These are phyloP conservation scores for Megalops cyprinoides DNA, from an alignment of 2,797 vertebrate species.

Conservation along the genomic window DNA sequence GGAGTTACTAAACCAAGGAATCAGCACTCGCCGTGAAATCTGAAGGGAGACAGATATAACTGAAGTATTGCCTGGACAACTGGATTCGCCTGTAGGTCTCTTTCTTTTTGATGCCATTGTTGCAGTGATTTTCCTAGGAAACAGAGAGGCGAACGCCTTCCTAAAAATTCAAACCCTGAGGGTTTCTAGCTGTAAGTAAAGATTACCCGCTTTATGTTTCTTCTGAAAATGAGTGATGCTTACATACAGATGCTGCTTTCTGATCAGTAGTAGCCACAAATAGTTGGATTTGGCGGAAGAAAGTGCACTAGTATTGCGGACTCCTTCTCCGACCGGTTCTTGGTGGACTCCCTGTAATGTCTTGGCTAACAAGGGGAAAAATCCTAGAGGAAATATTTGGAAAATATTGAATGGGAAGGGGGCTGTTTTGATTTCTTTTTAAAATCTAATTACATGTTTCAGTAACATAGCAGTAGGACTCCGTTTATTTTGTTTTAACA, in stretches of 20 bases:
- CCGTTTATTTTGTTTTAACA: background rate
- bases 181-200: conserved; percentile 28
- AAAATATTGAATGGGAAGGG: background rate
- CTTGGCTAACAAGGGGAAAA: background rate
- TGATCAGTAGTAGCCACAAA: too few relatives aligned
- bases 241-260: background rate
- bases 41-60: background rate
- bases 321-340: background rate
- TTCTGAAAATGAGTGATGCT: background rate
- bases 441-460: background rate
- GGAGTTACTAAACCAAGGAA: background rate
- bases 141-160: conserved; percentile 12
- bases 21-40: conserved; percentile 10
- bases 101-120: conserved; percentile 11
- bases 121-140: conserved; percentile 12
- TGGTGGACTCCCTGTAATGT: background rate
- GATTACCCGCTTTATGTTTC: background rate
- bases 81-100: conserved; percentile 17
- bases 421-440: background rate
- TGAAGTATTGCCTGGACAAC: conserved; percentile 5
- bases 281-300: background rate
- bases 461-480: background rate
- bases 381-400: background rate
- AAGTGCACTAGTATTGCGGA: background rate
- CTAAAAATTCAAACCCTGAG: conserved; percentile 4